Conservation (phyloP, 37 sponge, comb jelly and placozoan genomes). For the Halichondria panicea region DNA sequence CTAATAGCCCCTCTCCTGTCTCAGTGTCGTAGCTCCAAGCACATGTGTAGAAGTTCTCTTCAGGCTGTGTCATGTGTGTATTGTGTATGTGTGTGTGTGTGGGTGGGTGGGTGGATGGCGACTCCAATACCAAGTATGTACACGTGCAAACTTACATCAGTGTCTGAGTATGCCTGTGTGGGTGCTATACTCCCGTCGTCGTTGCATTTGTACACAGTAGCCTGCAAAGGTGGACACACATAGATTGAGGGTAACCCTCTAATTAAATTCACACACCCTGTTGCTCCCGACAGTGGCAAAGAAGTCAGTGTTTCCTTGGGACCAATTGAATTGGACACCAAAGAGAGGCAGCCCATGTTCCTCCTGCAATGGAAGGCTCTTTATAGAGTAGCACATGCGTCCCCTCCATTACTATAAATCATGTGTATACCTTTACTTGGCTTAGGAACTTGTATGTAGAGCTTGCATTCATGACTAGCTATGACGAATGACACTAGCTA, state of each 20-base stretch:
- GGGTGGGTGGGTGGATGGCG: background rate
- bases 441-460: no score
- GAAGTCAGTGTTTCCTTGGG: conserved; percentile 45
- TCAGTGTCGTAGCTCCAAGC: conserved; percentile 70
- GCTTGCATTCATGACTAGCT: no score
- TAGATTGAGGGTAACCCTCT: background rate
- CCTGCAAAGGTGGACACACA: conserved; percentile 23
- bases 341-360: conserved; percentile 85
- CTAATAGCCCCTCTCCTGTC: conserved; percentile 61
- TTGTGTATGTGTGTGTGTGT: background rate
- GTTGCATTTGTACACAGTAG: conserved; percentile 74
- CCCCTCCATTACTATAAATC: background rate
- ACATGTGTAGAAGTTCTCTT: conserved; percentile 89
- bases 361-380: conserved; percentile 64
- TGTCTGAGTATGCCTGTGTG: conserved; percentile 75
- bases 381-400: no score
- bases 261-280: conserved; percentile 29
- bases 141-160: conserved; percentile 76
- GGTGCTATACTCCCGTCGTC: conserved; percentile 52
- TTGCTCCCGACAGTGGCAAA: conserved; percentile 96
- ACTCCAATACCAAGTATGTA: no score
- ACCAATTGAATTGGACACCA: conserved; percentile 91
- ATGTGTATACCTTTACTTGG: background rate
- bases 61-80: conserved; percentile 30
- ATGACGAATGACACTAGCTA: no score